Conservation (phyloP, 2,113 vertebrate species). For the mouse (Mus musculus) region GRCm39 chr2:95990001-95990500, state of each 20-base stretch:
- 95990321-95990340: neutral
- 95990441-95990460: neutral
- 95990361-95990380: neutral
- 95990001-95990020: neutral
- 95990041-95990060: slow-evolving; percentile 25
- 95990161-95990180: neutral
- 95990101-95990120: neutral
- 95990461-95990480: neutral
- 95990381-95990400: neutral
- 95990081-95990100: neutral
- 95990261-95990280: neutral
- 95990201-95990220: neutral
- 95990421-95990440: neutral
- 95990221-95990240: neutral
- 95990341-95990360: neutral
- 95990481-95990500: neutral
- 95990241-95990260: neutral
- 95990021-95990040: neutral
- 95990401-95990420: neutral
- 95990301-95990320: neutral
- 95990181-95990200: neutral
- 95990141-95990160: neutral
- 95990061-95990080: neutral
- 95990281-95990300: neutral
- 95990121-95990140: neutral